These are phyloP conservation scores for Sebastes kiyomatsui DNA, from an alignment of 2,797 vertebrate species.

Conservation along the genomic window DNA sequence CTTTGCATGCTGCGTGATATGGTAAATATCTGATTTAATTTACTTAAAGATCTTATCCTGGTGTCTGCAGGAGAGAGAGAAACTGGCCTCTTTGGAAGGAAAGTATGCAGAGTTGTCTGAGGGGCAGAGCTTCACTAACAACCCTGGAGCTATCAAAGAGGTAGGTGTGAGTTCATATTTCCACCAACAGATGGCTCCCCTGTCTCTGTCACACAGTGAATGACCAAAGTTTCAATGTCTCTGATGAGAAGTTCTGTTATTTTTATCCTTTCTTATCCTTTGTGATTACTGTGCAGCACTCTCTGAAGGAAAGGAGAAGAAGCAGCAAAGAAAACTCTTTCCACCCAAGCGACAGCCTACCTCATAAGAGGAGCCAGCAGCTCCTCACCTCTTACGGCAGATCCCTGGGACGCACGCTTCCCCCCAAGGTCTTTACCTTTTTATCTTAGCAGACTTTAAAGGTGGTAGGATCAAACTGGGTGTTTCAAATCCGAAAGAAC, in stretches of 20 bases:
- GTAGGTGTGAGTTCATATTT: conserved; percentile 47
- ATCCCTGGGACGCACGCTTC: conserved; percentile 84
- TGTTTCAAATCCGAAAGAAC: neutral
- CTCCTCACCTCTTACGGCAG: conserved; percentile 84
- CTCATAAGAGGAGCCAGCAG: conserved; percentile 87
- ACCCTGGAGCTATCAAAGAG: conserved; percentile 78
- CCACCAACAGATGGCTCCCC: neutral
- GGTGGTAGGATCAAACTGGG: neutral
- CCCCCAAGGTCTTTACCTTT: conserved; percentile 83
- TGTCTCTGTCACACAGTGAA: neutral
- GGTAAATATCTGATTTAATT: neutral
- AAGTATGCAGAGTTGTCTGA: conserved; percentile 84
- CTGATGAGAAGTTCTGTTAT: neutral
- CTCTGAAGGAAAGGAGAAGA: conserved; percentile 90
- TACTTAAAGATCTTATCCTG: neutral
- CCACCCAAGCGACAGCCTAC: conserved; percentile 85
- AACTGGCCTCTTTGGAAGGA: conserved; percentile 80
- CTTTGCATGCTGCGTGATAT: neutral
- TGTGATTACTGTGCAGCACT: conserved; percentile 80
- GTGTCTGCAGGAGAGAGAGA: conserved; percentile 80
- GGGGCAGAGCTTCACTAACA: conserved; percentile 73
- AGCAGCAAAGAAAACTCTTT: conserved; percentile 85
- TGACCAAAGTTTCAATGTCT: neutral
- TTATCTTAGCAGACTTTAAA: neutral
- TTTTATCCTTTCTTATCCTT: neutral